A percentile compares a stretch with the other conserved stretches of the same genome.
phyloP scores from a whole-genome alignment of 2,888 invertebrate species.

The Netelia fuscicornis region DNA sequence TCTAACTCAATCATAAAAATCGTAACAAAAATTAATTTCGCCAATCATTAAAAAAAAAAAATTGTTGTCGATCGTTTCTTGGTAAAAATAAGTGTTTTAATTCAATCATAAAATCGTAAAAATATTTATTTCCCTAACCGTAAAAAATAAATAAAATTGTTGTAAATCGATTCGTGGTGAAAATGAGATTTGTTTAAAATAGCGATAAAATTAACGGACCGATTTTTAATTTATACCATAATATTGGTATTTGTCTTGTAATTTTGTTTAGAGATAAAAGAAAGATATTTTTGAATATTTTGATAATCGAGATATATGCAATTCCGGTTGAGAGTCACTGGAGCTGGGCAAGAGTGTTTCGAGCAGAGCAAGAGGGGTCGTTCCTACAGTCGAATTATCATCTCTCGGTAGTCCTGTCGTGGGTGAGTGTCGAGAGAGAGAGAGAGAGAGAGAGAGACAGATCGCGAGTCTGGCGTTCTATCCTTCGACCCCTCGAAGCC shows the following conservation, averaged over 20 bases:
- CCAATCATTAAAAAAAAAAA: too few species aligned
- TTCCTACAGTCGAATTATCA: slow-evolving; percentile 67
- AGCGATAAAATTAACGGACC: background rate
- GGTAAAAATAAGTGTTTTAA: too few species aligned
- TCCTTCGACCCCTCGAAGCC: slow-evolving; percentile 67
- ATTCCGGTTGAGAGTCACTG: slow-evolving; percentile 65
- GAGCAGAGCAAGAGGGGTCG: slow-evolving; percentile 63
- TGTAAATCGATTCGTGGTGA: too few species aligned
- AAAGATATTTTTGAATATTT: too few species aligned
- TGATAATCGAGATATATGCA: background rate
- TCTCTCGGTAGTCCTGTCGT: slow-evolving; percentile 62
- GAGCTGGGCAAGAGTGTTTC: slow-evolving; percentile 52
- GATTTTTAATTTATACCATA: background rate
- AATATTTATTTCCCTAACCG: too few species aligned
- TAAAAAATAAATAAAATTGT: too few species aligned
- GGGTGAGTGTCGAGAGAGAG: slow-evolving; percentile 57
- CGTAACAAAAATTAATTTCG: too few species aligned
- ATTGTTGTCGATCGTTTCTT: too few species aligned
- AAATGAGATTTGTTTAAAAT: slow-evolving; percentile 38
- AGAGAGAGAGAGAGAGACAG: slow-evolving; percentile 27
- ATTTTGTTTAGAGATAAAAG: background rate
- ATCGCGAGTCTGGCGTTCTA: slow-evolving; percentile 49
- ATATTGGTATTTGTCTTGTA: background rate
- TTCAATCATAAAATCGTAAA: too few species aligned
- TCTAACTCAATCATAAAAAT: too few species aligned